These are phyloP conservation scores for Liasis olivaceus DNA, from an alignment of 2,797 vertebrate genomes.

Conservation along the genomic window DNA sequence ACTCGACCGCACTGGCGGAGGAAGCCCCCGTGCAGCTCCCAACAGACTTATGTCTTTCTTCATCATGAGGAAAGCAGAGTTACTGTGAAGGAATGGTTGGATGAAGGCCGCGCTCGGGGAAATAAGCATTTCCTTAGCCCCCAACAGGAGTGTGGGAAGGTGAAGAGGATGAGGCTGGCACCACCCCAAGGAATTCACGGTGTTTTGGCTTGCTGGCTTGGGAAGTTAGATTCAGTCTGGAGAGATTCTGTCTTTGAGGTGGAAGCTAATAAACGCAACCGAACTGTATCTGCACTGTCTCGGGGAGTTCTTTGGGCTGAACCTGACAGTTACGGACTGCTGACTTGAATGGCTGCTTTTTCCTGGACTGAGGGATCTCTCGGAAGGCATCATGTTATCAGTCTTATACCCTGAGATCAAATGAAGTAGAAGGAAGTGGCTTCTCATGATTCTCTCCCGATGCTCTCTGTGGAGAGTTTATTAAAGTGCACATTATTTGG, in stretches of 20 bases:
- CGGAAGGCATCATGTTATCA: neutral
- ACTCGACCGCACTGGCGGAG: neutral
- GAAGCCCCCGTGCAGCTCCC: neutral
- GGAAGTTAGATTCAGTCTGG: no score
- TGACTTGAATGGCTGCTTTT: neutral
- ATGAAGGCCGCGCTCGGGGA: no score
- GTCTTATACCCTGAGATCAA: neutral
- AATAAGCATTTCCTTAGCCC: no score
- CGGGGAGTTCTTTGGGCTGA: no score
- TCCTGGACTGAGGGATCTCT: neutral
- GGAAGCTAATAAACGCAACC: no score
- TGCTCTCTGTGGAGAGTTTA: neutral
- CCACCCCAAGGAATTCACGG: no score
- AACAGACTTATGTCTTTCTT: neutral
- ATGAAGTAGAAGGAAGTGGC: neutral
- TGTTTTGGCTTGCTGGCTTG: no score
- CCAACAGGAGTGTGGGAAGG: no score
- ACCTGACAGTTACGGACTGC: neutral
- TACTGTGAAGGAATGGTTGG: no score
- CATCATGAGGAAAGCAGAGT: neutral
- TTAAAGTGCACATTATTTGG: neutral
- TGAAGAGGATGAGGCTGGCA: no score
- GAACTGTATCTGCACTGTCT: no score
- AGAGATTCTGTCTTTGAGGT: no score
- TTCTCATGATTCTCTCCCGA: neutral